Conservation (phyloP, 2,113 vertebrate species). For the Ctenodactylus gundi region DNA sequence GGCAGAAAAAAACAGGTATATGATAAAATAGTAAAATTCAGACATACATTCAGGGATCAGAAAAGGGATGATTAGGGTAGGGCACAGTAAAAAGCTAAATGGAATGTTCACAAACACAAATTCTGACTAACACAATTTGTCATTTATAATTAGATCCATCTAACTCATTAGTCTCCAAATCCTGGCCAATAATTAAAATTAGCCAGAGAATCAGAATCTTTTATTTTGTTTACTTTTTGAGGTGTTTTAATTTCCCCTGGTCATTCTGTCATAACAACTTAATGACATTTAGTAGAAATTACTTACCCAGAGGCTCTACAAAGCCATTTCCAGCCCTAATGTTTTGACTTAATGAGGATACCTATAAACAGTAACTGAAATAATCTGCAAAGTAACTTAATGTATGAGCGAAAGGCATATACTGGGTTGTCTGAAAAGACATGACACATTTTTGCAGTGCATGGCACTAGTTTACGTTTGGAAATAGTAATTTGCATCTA, state of each 20-base stretch:
- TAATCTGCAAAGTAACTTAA: neutral
- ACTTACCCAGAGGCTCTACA: neutral
- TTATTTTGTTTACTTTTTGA: neutral
- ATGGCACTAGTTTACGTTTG: too few species aligned
- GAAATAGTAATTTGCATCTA: too few species aligned
- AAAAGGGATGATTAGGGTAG: neutral
- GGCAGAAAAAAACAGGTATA: neutral
- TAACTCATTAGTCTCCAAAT: neutral
- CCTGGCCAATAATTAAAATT: neutral
- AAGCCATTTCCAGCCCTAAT: neutral
- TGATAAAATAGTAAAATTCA: constrained; percentile 23
- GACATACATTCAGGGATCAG: neutral
- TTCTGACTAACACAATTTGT: neutral
- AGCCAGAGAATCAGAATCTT: neutral
- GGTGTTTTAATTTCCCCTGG: neutral
- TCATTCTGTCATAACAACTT: neutral
- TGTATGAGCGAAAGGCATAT: neutral
- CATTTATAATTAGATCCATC: neutral
- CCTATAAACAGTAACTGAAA: neutral
- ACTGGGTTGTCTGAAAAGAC: too few species aligned
- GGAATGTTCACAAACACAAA: neutral
- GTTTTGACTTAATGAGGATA: constrained; percentile 33
- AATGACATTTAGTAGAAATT: neutral
- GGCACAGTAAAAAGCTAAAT: neutral
- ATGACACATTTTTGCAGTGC: too few species aligned